Evolutionary conservation across 2,113 vertebrate species (phyloP).

Genomic region (Aegotheles bennettii): DNA sequence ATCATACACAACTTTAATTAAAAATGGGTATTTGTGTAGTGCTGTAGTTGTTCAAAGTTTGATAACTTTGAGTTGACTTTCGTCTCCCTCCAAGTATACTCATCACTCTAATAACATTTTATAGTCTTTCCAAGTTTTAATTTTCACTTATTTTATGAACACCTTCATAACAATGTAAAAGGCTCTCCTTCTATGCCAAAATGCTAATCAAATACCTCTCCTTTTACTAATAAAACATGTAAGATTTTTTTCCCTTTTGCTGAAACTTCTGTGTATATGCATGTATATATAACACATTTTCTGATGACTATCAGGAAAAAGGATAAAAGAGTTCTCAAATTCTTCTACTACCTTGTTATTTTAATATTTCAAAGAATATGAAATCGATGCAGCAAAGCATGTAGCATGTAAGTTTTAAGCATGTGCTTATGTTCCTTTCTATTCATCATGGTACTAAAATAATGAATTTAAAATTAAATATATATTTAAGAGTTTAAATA

Average conservation of each 20-base stretch:
- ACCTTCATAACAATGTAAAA: background rate
- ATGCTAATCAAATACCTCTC: conserved; percentile 30
- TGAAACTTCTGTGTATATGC: background rate
- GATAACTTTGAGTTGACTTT: conserved; percentile 51
- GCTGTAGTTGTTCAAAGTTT: background rate
- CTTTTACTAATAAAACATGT: background rate
- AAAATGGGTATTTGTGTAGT: background rate
- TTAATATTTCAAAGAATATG: background rate
- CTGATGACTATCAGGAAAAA: background rate
- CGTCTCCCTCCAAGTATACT: background rate
- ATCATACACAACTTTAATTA: background rate
- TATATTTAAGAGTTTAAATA: background rate
- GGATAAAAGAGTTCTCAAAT: background rate
- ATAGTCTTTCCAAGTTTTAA: conserved; percentile 13
- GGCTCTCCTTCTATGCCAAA: background rate
- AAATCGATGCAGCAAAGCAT: background rate
- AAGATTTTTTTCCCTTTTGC: background rate
- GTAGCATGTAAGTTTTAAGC: background rate
- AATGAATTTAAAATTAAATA: background rate
- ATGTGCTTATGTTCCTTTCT: background rate
- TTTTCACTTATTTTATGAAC: conserved; percentile 47
- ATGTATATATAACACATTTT: background rate
- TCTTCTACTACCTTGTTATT: background rate
- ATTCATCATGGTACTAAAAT: background rate
- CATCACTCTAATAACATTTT: conserved; percentile 23